A percentile compares a stretch with the other conserved stretches of the same genome.
These are phyloP conservation scores for Holothuria glaberrima DNA, from an alignment of 35 echinoderm and acorn worm genomes.

Conservation along the genomic window DNA sequence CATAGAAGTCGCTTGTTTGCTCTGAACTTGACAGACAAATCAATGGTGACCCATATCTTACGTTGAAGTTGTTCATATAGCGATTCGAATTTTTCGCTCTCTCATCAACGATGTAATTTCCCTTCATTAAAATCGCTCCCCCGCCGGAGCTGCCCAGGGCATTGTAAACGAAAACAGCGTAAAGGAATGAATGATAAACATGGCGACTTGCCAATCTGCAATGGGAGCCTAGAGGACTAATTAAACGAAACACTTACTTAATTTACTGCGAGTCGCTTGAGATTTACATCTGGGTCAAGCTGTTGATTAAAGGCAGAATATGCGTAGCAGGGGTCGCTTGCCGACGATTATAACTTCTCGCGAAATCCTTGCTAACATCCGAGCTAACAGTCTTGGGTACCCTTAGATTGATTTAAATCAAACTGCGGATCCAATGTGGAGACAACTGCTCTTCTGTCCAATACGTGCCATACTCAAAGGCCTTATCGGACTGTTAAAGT, in stretches of 20 bases:
- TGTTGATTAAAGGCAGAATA: constrained; percentile 26
- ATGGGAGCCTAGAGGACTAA: constrained; percentile 12
- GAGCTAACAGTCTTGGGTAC: too few species aligned
- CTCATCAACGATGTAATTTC: constrained; percentile 34
- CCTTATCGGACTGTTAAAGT: too few species aligned
- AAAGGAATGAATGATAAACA: constrained; percentile 43
- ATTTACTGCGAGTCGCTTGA: constrained; percentile 35
- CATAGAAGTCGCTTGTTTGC: not conserved
- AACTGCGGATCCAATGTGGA: too few species aligned
- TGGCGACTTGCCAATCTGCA: not conserved
- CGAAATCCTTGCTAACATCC: too few species aligned
- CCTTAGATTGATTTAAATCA: too few species aligned
- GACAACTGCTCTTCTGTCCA: too few species aligned
- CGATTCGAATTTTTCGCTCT: constrained; percentile 3
- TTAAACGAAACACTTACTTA: constrained; percentile 37
- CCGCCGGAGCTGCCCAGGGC: constrained; percentile 16
- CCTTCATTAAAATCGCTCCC: constrained; percentile 15
- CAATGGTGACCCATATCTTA: constrained; percentile 27
- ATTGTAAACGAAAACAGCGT: constrained; percentile 8
- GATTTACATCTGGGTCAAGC: constrained; percentile 43
- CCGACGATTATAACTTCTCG: too few species aligned
- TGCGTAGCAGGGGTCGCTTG: too few species aligned
- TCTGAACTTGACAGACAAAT: constrained; percentile 30
- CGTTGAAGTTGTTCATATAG: not conserved
- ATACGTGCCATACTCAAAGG: too few species aligned